A percentile compares a stretch with the other conserved stretches of the same genome.
phyloP scores from a whole-genome alignment of 92 coral and sea anemone genomes.

The Meandrina meandrites region DNA sequence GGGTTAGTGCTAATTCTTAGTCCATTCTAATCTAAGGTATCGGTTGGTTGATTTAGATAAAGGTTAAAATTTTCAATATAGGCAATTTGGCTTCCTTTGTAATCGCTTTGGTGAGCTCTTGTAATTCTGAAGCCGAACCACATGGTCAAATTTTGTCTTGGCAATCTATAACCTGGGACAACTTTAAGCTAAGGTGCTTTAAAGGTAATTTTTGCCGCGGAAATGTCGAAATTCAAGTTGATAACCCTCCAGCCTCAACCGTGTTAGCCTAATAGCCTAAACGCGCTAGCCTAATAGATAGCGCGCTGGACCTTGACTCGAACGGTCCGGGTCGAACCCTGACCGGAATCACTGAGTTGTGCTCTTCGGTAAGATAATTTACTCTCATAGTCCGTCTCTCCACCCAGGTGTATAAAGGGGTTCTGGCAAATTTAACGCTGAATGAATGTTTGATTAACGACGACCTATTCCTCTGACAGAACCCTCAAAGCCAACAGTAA shows the following conservation, averaged over 20 bases:
- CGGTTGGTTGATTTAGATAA: neutral
- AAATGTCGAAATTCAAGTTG: neutral
- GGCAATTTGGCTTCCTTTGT: neutral
- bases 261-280: no score
- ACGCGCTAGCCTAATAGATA: no score
- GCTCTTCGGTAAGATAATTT: no score
- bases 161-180: neutral
- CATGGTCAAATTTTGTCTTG: neutral
- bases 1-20: neutral
- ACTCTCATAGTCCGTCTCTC: no score
- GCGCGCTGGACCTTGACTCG: no score
- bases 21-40: neutral
- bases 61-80: no score
- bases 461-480: neutral
- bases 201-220: neutral
- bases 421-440: no score
- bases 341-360: no score
- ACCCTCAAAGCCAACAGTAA: constrained; percentile 39
- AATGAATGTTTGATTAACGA: neutral
- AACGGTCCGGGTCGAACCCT: no score
- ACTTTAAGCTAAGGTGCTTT: neutral
- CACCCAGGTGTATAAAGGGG: no score
- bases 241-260: no score
- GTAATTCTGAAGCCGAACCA: neutral
- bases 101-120: neutral